phyloP scores from a whole-genome alignment of 92 coral and sea anemone species.

The Diadumene lineata region DNA sequence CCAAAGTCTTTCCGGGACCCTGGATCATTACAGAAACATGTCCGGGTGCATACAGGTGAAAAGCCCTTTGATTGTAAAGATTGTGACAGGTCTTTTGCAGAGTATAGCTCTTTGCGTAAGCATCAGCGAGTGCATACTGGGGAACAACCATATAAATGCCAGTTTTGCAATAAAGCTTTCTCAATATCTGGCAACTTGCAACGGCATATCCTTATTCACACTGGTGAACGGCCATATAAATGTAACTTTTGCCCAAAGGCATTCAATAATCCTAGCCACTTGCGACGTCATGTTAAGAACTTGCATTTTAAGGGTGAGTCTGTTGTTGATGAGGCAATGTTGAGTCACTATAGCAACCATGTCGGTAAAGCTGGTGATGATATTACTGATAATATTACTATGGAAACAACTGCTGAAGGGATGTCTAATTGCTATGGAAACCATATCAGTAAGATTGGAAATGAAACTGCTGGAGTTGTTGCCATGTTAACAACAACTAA shows the following conservation, averaged over 20 bases:
- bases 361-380: conserved; percentile 13
- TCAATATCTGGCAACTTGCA: conserved; percentile 98
- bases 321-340: conserved; percentile 36
- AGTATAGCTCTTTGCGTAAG: conserved; percentile 94
- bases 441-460: conserved; percentile 4
- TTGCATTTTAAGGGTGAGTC: conserved; percentile 77
- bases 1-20: conserved; percentile 99
- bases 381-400: neutral
- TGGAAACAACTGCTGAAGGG: neutral
- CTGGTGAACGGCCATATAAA: conserved; percentile 95
- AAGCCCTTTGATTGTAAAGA: conserved; percentile 87
- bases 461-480: neutral
- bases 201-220: conserved; percentile 91
- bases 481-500: neutral
- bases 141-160: conserved; percentile 93
- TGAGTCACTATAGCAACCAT: conserved; percentile 37
- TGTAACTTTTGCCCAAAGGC: conserved; percentile 94
- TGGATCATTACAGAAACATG: conserved; percentile 96
- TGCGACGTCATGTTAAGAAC: conserved; percentile 92
- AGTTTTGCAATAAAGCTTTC: conserved; percentile 85
- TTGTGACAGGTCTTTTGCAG: conserved; percentile 82
- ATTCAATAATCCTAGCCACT: conserved; percentile 94
- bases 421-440: conserved; percentile 40
- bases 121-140: conserved; percentile 97
- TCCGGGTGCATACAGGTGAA: conserved; percentile 96